Base-by-base conservation (phyloP, 2,888 invertebrate species). In the Lamproptera curius region DNA sequence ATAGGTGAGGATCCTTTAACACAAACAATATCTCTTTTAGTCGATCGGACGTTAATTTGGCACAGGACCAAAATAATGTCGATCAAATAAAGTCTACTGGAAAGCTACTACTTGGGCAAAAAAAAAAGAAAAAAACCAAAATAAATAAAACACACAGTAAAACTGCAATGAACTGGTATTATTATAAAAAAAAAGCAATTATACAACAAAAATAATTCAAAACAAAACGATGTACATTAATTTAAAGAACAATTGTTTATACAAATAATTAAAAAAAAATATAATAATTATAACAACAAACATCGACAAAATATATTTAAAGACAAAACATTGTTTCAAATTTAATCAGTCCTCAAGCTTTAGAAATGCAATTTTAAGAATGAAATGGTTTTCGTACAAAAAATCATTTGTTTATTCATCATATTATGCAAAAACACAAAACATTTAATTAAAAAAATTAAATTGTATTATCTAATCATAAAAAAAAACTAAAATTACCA, bases 221-320 rank as follows among this genome's bases (percentile, higher is more conserved):
- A 91, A 91, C 91, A 91, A 91, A 92, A 91, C 91, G 91, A 91
- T 91, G 90, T 91, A 91, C 91, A 91, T 91, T 91, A 91, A 91
- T 91, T 91, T 91, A 91, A 91, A 91, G 91, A 91, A 91, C 91
- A 91, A 91, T 89, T 90, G 90, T 90, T 90, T 90, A 90, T 90
- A 90, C 91, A 90, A 90, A 89, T 89, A 89, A 89, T 90, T 90
- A 90, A 89, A 90, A 89, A 89, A 90, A 89, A 90, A 89, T 86
- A 87, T 86, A 88, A 88, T 89, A 88, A 83, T 86, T 89, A 88
- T 88, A 88, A 88, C 88, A 88, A 88, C 88, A 88, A 88, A 88
- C 88, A 88, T 87, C 76, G 88, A 87, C 86, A 87, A 84, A 87
- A 87, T 86, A 86, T 86, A 86, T 85, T 86, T 82, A 86, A 84